Conservation (phyloP, 2,888 invertebrate genomes). For the Microctonus aethiopoides region DNA sequence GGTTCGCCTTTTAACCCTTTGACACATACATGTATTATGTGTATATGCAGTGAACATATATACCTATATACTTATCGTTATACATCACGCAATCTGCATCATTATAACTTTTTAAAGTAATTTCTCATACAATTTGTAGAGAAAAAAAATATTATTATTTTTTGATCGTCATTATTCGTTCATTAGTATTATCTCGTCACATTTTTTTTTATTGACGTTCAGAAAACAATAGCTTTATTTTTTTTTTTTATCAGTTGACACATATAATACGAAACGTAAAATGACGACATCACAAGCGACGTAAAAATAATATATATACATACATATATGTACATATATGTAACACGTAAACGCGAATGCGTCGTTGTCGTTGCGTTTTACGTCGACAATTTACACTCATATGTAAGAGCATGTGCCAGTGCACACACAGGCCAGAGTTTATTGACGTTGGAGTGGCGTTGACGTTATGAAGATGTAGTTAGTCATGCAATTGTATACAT, state of each 20-base stretch:
- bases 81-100: neutral
- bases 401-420: neutral
- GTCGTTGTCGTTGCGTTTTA: neutral
- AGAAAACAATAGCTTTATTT: neutral
- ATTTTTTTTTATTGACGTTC: too few relatives aligned
- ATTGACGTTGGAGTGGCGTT: slow-evolving; percentile 38
- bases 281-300: neutral
- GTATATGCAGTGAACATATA: neutral
- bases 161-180: too few relatives aligned
- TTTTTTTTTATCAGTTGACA: neutral
- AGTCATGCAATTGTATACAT: slow-evolving; percentile 44
- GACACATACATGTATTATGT: slow-evolving; percentile 36
- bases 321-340: neutral
- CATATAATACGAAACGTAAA: neutral
- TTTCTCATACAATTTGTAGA: too few relatives aligned
- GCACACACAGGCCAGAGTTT: slow-evolving; percentile 35
- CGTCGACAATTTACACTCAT: neutral
- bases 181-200: too few relatives aligned
- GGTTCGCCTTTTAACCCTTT: slow-evolving; percentile 45
- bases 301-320: neutral
- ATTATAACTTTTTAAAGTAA: neutral
- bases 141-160: neutral
- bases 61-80: neutral
- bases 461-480: slow-evolving; percentile 28
- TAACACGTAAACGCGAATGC: neutral